Evolutionary conservation across 2,888 invertebrate species (phyloP), one percentile per base, ranked within the genome.

Genomic region (Drepanosiphum platanoidis): DNA sequence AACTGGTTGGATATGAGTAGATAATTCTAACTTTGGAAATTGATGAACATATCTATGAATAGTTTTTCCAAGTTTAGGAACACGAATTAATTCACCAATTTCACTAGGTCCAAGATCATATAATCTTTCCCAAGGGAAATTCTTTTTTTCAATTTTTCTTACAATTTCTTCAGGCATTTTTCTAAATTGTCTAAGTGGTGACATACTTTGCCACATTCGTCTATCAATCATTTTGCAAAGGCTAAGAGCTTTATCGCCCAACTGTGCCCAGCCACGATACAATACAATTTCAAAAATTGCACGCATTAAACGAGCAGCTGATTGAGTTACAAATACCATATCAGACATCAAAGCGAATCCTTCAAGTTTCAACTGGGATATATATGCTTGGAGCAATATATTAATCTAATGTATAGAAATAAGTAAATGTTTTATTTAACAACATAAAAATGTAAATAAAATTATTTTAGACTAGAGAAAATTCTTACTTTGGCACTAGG

Each of bases 201-300:
- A 98, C 98, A 99, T 98, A 0, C 98, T 98, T 90, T 99, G 98
- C 99, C 99, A 99, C 98, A 99, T 98, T 52, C 99, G 92, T 0
- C 97, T 93, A 90, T 99, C 98, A 86, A 99, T 97, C 99, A 99
- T 99, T 90, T 99, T 99, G 90, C 98, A 98, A 9, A 99, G 92
- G 0, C 97, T 94, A 30, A 99, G 90, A 0, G 97, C 95, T 90
- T 99, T 99, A 89, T 99, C 98, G 0, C 98, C 97, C 81, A 99
- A 90, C 88, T 98, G 98, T 0, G 99, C 99, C 99, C 99, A 99
- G 22, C 99, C 96, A 52, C 95, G 90, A 89, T 91, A 92, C 68
- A 99, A 90, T 0, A 99, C 92, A 87, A 99, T 99, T 91, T 99
- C 99, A 90, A 95, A 99, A 87, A 99, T 97, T 0, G 99, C 99